Evolutionary conservation across 2,888 invertebrate species (phyloP), one percentile per base, ranked within the genome.

Genomic region (Xanthia togata): DNA sequence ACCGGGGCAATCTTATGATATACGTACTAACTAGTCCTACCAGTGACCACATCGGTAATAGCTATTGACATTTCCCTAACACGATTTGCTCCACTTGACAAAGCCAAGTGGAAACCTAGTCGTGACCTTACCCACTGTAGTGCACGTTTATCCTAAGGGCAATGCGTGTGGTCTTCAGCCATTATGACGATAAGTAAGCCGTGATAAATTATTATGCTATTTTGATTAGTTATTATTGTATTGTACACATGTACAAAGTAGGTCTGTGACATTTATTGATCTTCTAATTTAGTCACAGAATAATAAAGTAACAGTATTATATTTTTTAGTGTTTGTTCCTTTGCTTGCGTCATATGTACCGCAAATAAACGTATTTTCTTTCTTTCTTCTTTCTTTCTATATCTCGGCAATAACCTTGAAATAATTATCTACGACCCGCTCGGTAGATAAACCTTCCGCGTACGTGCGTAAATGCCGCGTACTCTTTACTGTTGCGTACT

Each of bases 141-240:
- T 50, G 47, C 69, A 67, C 69, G 75, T 62, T 81, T 81, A 60
- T 65, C 75, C 38, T 41, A 11, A 76, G 63, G 59, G 35, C 63
- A 63, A 63, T 65, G 79, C 60, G 79, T 82, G 83, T 82, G 82
- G 78, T 74, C 82, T 78, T 50, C 20, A 44, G 11, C 71, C 47
- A 59, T 68, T 74, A 53, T 9, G 38, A 44, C 35, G 57, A 57
- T 73, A 82, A 70, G 59, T 73, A n/a, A 73, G 23, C 23, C 8
- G 41, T 69, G 55, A 50, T 69, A 71, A 64, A 65, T 69, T 57
- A 78, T 69, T 57, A 69, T 23, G 26, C 38, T 55, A 69, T 23
- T 35, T 14, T 70, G 62, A 73, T 70, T 83, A 79, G 14, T 59
- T 53, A 79, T 41, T 12, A 44, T 44, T 12, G 11, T 55, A 38